phyloP scores from a whole-genome alignment of 1,140 invertebrate species.

The Bactericera cockerelli region DNA sequence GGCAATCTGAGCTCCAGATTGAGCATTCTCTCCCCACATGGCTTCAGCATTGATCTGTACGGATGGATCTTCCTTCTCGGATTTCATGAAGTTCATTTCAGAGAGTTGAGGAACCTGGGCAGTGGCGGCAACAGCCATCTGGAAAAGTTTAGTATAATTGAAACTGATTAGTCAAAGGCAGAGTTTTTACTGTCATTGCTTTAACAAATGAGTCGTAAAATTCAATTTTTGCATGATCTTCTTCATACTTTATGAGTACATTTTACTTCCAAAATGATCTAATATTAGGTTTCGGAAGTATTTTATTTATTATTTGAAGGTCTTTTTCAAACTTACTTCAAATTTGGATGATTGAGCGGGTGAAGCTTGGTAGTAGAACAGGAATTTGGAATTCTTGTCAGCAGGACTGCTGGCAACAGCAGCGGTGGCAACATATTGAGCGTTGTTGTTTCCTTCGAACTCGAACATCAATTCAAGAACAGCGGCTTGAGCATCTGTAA shows the following conservation, averaged over 20 bases:
- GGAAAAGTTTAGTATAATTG: no score
- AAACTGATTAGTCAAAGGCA: no score
- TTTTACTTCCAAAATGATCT: no score
- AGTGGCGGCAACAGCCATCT: slow-evolving; percentile 31
- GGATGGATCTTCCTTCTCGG: slow-evolving; percentile 33
- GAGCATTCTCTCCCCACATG: slow-evolving; percentile 30
- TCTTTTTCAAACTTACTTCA: slow-evolving; percentile 5
- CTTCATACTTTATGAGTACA: no score
- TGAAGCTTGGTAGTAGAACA: slow-evolving; percentile 29
- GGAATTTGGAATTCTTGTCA: slow-evolving; percentile 33
- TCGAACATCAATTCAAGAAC: slow-evolving; percentile 35
- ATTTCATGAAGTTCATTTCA: slow-evolving; percentile 33
- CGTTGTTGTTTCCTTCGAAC: slow-evolving; percentile 32
- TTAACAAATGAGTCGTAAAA: no score
- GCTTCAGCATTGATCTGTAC: slow-evolving; percentile 32
- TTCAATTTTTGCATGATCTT: no score
- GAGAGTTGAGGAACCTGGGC: slow-evolving; percentile 30
- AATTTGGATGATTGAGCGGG: slow-evolving; percentile 13
- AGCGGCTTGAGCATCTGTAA: slow-evolving; percentile 28
- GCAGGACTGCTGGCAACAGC: slow-evolving; percentile 34
- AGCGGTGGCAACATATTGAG: slow-evolving; percentile 31
- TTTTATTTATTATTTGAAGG: no score
- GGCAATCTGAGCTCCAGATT: slow-evolving; percentile 20
- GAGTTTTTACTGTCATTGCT: no score
- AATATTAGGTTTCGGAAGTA: no score